Base-by-base conservation (phyloP, 2,797 vertebrate genomes). In the Rhincodon typus region DNA sequence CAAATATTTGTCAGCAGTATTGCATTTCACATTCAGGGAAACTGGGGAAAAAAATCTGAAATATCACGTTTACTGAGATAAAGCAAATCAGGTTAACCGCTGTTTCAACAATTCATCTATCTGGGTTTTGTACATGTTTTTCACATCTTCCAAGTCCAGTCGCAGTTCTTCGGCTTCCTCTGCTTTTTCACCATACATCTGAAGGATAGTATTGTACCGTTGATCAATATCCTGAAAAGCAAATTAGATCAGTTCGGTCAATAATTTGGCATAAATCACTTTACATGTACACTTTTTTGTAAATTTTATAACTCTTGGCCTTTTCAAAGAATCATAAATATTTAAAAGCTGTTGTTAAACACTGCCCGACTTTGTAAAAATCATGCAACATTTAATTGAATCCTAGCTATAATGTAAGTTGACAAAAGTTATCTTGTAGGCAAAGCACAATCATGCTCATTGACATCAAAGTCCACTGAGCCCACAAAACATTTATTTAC, bases 161-260 rank as follows among this genome's bases (percentile, higher is more conserved):
- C 98, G 98, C 82, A 99, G 98, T 94, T 99, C 99, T 96, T 99
- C 98, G 0, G 99, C 99, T 96, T 99, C 99, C 96, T 99, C 99
- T 8, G 99, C 99, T 97, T 99, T 99, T 97, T 99, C 99, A 94
- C 99, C 99, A 30, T 99, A 99, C 99, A 99, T 99, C 97, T 99
- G 99, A 95, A 99, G 98, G 96, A 99, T 99, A 50, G 99, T 99
- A 97, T 99, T 99, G 97, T 99, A 99, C 93, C 99, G 98, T 96
- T 99, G 99, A 97, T 99, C 98, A 97, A 99, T 97, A 96, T 99
- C 99, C 99, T 99, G 97, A 95, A 97, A 97, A 30, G 34, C 34
- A 74, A 72, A 94, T 72, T 30, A 62, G 7, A 50, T 70, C 2
- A 62, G 86, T 12, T 53, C 38, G 38, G 27, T 82, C 46, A 69